Base-by-base conservation (phyloP, 2,888 invertebrate species). In the Polia nebulosa region DNA sequence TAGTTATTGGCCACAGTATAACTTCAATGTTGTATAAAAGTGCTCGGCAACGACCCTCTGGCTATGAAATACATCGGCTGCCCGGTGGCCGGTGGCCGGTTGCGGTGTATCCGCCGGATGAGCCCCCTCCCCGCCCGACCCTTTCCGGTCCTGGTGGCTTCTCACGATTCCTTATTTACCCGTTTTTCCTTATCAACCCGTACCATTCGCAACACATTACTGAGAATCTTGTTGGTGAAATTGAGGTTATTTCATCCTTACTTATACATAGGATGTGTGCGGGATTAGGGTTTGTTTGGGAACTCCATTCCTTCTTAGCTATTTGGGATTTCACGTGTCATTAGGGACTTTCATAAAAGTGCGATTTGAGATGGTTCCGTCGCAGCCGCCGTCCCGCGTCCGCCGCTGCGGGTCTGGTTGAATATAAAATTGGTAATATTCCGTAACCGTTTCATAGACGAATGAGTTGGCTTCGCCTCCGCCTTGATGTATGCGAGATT, bases 141-240 rank as follows among this genome's bases (percentile, higher is more conserved):
- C 85, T 90, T 88, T 91, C 91, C 92, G 90, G 87, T 78, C 85
- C 75, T 72, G 69, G 67, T 73, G 76, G 80, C 81, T 86, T 87
- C 88, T 87, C 88, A 89, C 88, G 87, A 91, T 88, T 92, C 91
- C 91, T 93, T 95, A 94, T 95, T 94, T 94, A 94, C 91, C 90
- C 92, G 93, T 92, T 94, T 94, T 94, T 94, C 93, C 94, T 95
- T 94, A 95, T 95, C 94, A 93, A 89, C 87, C 89, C 86, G 87
- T 88, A 87, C 91, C 95, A 94, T 94, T 94, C 94, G 89, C 90
- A 90, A 92, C 94, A 92, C 91, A 91, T 94, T 93, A 91, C 90
- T 78, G 85, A 84, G 88, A 87, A 90, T 91, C 92, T 89, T 89
- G 91, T 90, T 88, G 91, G 87, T 88, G 85, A 89, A 92, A 92